These are phyloP conservation scores for Phengaris arion DNA, from an alignment of 2,888 invertebrate genomes.

Conservation along the genomic window DNA sequence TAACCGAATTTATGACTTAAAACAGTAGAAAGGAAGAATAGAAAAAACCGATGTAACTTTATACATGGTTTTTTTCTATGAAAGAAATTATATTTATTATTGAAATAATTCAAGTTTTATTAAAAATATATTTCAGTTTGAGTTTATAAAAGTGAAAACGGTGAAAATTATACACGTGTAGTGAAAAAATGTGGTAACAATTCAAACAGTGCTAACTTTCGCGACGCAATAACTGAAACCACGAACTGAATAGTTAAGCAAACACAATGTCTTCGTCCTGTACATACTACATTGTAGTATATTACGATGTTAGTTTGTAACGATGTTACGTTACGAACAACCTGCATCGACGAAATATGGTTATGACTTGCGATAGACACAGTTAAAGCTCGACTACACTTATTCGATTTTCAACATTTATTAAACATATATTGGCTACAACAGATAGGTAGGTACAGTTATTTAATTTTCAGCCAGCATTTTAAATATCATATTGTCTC, in stretches of 20 bases:
- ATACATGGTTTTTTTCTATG: too few species aligned
- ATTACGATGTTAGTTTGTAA: conserved; percentile 3
- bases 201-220: not conserved
- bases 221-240: not conserved
- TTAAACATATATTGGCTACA: not conserved
- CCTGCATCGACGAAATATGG: not conserved
- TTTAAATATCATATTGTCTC: too few species aligned
- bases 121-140: not conserved
- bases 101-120: too few species aligned
- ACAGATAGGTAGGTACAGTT: too few species aligned
- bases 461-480: too few species aligned
- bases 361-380: conserved; percentile 1
- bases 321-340: conserved; percentile 6
- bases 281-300: not conserved
- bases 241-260: not conserved
- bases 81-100: too few species aligned
- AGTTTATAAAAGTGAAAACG: not conserved
- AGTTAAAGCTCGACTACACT: not conserved
- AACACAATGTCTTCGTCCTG: conserved; percentile 2
- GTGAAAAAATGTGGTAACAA: not conserved
- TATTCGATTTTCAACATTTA: not conserved
- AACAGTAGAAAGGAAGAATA: too few species aligned
- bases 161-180: not conserved
- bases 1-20: too few species aligned
- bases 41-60: too few species aligned